Base-by-base conservation (phyloP, 1,140 invertebrate species). In the Meloidogyne chitwoodi region DNA sequence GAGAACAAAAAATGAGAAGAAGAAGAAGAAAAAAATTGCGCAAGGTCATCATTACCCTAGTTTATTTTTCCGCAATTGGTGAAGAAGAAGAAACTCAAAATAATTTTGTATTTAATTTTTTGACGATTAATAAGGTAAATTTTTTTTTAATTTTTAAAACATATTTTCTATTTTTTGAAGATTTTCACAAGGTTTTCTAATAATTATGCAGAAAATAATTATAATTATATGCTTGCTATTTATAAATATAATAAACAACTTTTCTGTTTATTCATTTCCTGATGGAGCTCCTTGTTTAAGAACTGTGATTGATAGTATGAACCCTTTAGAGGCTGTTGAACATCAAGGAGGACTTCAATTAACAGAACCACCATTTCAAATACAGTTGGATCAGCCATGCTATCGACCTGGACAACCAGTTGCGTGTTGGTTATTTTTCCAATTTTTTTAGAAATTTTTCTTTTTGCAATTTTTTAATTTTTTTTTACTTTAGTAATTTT, bases 301-400 rank as follows among this genome's bases (percentile, higher is more conserved):
- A 67, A 78, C 85, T 12, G 84, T 85, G 5, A 78, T 79, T 41
- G 84, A 86, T 34, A 77, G 71, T 26, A 86, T 86, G 84, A 86
- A 86, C 71, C 84, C 84, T 24, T 69, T 86, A 12, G 84, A 86
- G 68, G 84, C 84, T 11, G 85, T 87, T 12, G 84, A 86, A 63
- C 84, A 86, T 75, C 84, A 86, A 68, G 84, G 84, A 34, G 84
- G 84, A 5, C 77, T 85, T 29, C 77, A 83, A 76, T 66, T 84
- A 12, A 79, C 79, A 11, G 68, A 74, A 19, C 84, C 84, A 8
- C 84, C 84, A 14, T 86, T 87, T 44, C 65, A 75, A 26, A 86
- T 86, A 48, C 78, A 84, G 29, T 41, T 83, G 6, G 83, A 87
- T 62, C 74, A 81, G 61, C 75, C 77, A 26, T 86, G 84, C 67